Evolutionary conservation across 2,113 vertebrate genomes (phyloP), one percentile per base, ranked within the genome.

Genomic region (Anarhynchus alexandrinus): DNA sequence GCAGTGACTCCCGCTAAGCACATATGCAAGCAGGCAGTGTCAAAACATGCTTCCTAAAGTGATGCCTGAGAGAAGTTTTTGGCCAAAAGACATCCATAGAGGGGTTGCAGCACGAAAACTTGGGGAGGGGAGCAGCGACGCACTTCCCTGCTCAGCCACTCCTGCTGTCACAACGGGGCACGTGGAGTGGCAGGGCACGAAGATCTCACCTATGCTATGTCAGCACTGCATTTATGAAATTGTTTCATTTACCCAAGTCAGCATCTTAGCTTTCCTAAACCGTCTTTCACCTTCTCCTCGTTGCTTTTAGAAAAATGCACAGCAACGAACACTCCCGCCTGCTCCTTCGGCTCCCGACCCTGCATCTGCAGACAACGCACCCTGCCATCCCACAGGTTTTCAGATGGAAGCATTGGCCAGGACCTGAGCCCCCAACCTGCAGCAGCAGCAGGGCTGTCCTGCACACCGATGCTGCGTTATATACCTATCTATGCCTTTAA

Each of bases 71-170:
- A 69, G 62, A 82, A 72, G 42, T n/a, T 85, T 88, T 49, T 80
- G 82, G 66, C 88, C 79, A 73, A 77, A 91, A 96, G 62, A 82
- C 36, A 91, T 72, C 51, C 5, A 1, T 34, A 67, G 14, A 83
- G 59, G 23, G 52, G 47, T 3, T 86, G 52, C 23, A 67, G 88
- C 62, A 79, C 0, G 6, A 78, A 77, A 86, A 69, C 38, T 38
- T 4, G 0, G 29, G 12, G 65, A 82, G 42, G 18, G 36, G 36
- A 89, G 25, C 0, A 0, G 34, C 5, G 0, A 77, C 0, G 0
- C 2, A 4, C 47, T 86, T 82, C 47, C 57, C 43, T 26, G 52
- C 26, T 71, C 58, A 82, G 29, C 58, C 1, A 0, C 80, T 64
- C 42, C 61, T 76, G 65, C 77, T 84, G 64, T 70, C 79, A 59